These are phyloP conservation scores for Nibea coibor DNA, from an alignment of 2,113 vertebrate genomes.

Conservation along the genomic window DNA sequence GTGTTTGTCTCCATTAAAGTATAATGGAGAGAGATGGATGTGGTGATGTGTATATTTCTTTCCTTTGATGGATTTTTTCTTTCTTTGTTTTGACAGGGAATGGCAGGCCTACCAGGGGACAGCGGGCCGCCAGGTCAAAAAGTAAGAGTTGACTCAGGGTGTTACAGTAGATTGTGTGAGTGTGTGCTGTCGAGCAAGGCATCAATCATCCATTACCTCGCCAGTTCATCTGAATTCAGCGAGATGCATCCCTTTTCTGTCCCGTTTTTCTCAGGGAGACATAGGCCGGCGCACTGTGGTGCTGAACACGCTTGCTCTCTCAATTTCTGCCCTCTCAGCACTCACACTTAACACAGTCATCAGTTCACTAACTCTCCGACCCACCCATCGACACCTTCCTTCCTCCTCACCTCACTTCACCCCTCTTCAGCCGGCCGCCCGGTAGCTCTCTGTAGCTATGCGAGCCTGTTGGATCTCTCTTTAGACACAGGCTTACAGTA, in stretches of 20 bases:
- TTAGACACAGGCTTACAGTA: conserved; percentile 53
- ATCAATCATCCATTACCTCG: conserved; percentile 28
- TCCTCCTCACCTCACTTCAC: conserved; percentile 54
- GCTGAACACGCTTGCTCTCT: conserved; percentile 34
- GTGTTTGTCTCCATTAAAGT: conserved; percentile 33
- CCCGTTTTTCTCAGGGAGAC: conserved; percentile 24
- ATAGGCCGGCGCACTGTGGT: conserved; percentile 8
- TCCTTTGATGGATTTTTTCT: conserved; percentile 34
- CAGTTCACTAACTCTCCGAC: conserved; percentile 66
- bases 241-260: conserved; percentile 12
- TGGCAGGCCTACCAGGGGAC: conserved; percentile 86
- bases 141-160: conserved; percentile 78
- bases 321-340: conserved; percentile 61
- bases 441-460: conserved; percentile 15
- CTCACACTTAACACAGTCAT: conserved; percentile 67
- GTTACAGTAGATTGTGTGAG: conserved; percentile 5
- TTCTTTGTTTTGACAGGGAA: conserved; percentile 82
- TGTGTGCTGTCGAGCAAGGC: conserved; percentile 10
- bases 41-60: conserved; percentile 14
- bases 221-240: conserved; percentile 12
- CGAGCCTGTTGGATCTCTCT: conserved; percentile 44
- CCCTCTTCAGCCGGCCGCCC: conserved; percentile 29
- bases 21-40: conserved; percentile 35
- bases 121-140: conserved; percentile 88
- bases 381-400: conserved; percentile 31